Conservation (phyloP, 2,113 vertebrate genomes). For the Malurus cyaneus region DNA sequence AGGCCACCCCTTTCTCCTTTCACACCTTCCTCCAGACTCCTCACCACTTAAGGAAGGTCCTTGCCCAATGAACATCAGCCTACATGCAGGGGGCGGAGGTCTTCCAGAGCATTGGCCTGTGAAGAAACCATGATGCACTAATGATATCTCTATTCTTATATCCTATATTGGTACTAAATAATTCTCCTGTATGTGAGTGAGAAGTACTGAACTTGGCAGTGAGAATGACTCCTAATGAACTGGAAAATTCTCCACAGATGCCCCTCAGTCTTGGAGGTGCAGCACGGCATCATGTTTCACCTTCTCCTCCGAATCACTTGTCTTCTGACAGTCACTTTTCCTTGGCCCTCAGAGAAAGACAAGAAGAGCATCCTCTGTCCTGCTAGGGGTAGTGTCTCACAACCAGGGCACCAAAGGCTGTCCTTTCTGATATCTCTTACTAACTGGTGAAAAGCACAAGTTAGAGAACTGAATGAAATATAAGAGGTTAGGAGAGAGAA, state of each 20-base stretch:
- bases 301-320: not conserved
- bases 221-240: slow-evolving; percentile 16
- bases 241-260: not conserved
- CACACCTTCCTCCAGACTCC: not conserved
- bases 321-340: not conserved
- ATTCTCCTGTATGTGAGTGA: not conserved
- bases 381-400: not conserved
- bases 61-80: not conserved
- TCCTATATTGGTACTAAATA: not conserved
- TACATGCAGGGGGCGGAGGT: not conserved
- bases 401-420: not conserved
- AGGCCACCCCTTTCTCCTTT: not conserved
- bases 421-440: not conserved
- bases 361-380: not conserved
- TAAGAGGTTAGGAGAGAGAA: not conserved
- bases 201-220: not conserved
- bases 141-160: not conserved
- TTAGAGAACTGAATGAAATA: not conserved
- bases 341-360: not conserved
- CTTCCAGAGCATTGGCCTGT: not conserved
- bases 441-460: not conserved
- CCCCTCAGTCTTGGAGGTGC: not conserved
- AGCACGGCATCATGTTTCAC: not conserved
- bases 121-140: not conserved
- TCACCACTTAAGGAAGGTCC: not conserved